These are phyloP conservation scores for Seira ritae DNA, from an alignment of 2,888 invertebrate species.

Conservation along the genomic window DNA sequence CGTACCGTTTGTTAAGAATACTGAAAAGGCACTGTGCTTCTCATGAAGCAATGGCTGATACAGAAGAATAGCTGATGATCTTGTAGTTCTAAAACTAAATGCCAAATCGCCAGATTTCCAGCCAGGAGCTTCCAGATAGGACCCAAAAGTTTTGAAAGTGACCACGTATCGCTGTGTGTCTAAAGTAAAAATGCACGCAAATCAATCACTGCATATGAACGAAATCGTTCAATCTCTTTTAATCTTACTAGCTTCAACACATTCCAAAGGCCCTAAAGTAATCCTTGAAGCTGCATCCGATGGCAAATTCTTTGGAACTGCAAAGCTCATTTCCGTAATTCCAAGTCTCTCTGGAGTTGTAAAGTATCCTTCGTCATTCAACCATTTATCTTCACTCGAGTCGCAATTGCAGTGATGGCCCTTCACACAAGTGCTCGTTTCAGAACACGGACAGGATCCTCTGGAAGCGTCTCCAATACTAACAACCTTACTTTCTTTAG, in stretches of 20 bases:
- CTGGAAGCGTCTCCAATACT: slow-evolving; percentile 81
- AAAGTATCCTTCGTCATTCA: slow-evolving; percentile 91
- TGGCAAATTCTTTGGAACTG: slow-evolving; percentile 89
- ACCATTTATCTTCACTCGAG: slow-evolving; percentile 88
- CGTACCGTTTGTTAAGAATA: slow-evolving; percentile 85
- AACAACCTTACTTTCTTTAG: slow-evolving; percentile 84
- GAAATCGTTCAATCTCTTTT: slow-evolving; percentile 7
- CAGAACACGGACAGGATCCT: slow-evolving; percentile 79
- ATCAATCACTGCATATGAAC: slow-evolving; percentile 26
- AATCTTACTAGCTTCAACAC: slow-evolving; percentile 93
- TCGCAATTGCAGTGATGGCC: slow-evolving; percentile 89
- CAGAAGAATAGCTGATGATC: slow-evolving; percentile 90
- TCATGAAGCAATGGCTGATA: slow-evolving; percentile 94
- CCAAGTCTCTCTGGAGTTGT: slow-evolving; percentile 88
- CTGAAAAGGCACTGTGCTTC: slow-evolving; percentile 94
- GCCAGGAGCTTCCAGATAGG: slow-evolving; percentile 94
- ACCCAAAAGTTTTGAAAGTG: slow-evolving; percentile 94
- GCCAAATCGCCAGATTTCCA: slow-evolving; percentile 95
- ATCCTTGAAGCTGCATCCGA: slow-evolving; percentile 91
- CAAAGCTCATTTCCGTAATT: slow-evolving; percentile 92
- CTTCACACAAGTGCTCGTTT: slow-evolving; percentile 85
- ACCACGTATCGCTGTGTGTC: slow-evolving; percentile 95
- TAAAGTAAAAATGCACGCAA: slow-evolving; percentile 75
- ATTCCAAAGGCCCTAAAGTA: slow-evolving; percentile 92
- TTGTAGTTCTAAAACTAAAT: slow-evolving; percentile 94